phyloP scores from a whole-genome alignment of 2,113 vertebrate genomes.

The Pungitius pungitius region DNA sequence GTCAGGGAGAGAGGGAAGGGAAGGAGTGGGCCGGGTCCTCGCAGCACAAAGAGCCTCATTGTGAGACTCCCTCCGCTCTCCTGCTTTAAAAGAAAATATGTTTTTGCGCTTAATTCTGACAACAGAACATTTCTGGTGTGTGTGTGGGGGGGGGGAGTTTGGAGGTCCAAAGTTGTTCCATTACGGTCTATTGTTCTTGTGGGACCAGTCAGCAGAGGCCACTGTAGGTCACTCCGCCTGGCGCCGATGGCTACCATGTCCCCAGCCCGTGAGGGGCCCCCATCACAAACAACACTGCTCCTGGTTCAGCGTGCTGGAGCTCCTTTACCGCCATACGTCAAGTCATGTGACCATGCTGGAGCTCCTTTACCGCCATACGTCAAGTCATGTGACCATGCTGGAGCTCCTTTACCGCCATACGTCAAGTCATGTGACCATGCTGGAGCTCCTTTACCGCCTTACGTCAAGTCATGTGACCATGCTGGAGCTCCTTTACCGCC shows the following conservation, averaged over 20 bases:
- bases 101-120: constrained; percentile 51
- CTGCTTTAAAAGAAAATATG: constrained; percentile 11
- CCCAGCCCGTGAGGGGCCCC: background rate
- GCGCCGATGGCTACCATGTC: constrained; percentile 3
- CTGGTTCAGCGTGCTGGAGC: too few species aligned
- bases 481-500: too few species aligned
- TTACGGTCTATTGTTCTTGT: constrained; percentile 37
- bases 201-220: constrained; percentile 43
- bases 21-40: constrained; percentile 47
- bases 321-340: too few species aligned
- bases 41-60: constrained; percentile 79
- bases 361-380: too few species aligned
- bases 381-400: too few species aligned
- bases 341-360: too few species aligned
- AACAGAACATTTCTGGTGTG: constrained; percentile 31
- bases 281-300: too few species aligned
- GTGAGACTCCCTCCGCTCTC: constrained; percentile 63
- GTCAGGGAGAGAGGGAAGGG: constrained; percentile 36
- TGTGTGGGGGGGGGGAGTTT: background rate
- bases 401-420: too few species aligned
- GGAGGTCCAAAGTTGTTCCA: background rate
- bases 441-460: too few species aligned
- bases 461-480: too few species aligned
- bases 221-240: constrained; percentile 54
- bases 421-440: too few species aligned